Percentiles rank a stretch among this genome's conserved stretches.
phyloP scores from a whole-genome alignment of 2,113 vertebrate species.

The Apus apus region DNA sequence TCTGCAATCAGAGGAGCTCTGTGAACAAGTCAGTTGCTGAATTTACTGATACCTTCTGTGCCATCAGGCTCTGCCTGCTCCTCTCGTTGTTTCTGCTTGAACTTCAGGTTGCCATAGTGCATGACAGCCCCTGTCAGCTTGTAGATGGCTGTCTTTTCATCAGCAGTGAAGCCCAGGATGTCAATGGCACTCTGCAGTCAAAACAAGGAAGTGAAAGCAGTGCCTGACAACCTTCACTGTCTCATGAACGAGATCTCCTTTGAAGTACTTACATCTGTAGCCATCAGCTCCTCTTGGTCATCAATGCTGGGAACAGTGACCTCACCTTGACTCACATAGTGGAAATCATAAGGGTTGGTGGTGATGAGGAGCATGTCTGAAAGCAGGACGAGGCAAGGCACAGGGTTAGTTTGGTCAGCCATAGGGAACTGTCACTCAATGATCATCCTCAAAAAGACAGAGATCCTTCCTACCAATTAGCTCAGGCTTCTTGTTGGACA shows the following conservation, averaged over 20 bases:
- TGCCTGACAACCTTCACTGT: no score
- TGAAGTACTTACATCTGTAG: conserved; percentile 79
- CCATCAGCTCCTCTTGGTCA: conserved; percentile 81
- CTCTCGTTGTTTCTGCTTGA: conserved; percentile 88
- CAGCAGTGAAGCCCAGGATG: conserved; percentile 81
- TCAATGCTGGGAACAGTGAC: conserved; percentile 86
- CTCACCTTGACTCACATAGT: conserved; percentile 81
- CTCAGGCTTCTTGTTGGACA: conserved; percentile 86
- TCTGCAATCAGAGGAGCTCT: background rate
- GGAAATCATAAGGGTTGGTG: conserved; percentile 87
- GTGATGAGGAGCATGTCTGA: conserved; percentile 87
- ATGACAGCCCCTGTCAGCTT: conserved; percentile 87
- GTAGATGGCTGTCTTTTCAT: conserved; percentile 86
- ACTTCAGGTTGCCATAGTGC: conserved; percentile 88
- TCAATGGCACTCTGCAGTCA: conserved; percentile 80
- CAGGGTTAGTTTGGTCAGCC: no score
- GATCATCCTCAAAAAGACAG: no score
- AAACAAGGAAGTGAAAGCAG: background rate
- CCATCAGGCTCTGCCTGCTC: conserved; percentile 85
- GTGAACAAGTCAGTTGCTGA: background rate
- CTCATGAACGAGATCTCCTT: background rate
- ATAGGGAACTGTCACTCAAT: no score
- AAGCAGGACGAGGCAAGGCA: background rate
- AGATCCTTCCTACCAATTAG: no score
- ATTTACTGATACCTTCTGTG: background rate